Percentiles rank a stretch among this genome's conserved stretches.
phyloP scores from a whole-genome alignment of 2,888 invertebrate species.

The Pinctada fucata region DNA sequence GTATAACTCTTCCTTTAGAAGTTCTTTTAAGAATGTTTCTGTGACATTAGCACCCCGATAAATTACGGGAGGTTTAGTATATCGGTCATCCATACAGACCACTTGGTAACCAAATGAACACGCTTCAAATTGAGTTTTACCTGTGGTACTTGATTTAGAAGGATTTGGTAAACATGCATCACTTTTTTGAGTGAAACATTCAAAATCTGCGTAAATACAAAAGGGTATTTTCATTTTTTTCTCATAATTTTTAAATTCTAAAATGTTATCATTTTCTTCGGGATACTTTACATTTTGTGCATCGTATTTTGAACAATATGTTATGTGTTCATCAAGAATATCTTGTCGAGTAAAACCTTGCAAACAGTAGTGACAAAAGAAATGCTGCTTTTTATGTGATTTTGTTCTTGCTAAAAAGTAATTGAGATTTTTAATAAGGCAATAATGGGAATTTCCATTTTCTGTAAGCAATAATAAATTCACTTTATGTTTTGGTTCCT shows the following conservation, averaged over 20 bases:
- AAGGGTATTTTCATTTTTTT: conserved; percentile 33
- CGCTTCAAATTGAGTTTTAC: conserved; percentile 21
- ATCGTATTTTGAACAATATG: conserved; percentile 24
- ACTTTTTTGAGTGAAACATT: conserved; percentile 25
- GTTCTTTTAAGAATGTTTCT: conserved; percentile 25
- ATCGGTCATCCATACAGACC: conserved; percentile 21
- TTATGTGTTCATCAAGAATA: conserved; percentile 22
- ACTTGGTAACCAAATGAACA: conserved; percentile 39
- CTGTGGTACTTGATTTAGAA: conserved; percentile 31
- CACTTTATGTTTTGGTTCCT: conserved; percentile 4
- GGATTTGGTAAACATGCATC: conserved; percentile 25
- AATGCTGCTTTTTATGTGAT: conserved; percentile 3
- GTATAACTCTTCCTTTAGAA: conserved; percentile 30
- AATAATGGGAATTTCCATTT: conserved; percentile 15
- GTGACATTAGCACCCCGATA: conserved; percentile 30
- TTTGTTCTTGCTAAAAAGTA: background rate
- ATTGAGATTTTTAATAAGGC: conserved; percentile 16
- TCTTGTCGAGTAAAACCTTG: conserved; percentile 32
- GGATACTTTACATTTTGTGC: conserved; percentile 31
- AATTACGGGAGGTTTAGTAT: conserved; percentile 30
- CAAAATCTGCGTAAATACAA: conserved; percentile 32
- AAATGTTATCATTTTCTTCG: conserved; percentile 23
- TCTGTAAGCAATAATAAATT: conserved; percentile 10
- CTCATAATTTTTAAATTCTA: conserved; percentile 29
- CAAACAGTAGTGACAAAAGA: conserved; percentile 31